Conservation (phyloP, 2,888 invertebrate genomes). For the Malthinus flaveolus region DNA sequence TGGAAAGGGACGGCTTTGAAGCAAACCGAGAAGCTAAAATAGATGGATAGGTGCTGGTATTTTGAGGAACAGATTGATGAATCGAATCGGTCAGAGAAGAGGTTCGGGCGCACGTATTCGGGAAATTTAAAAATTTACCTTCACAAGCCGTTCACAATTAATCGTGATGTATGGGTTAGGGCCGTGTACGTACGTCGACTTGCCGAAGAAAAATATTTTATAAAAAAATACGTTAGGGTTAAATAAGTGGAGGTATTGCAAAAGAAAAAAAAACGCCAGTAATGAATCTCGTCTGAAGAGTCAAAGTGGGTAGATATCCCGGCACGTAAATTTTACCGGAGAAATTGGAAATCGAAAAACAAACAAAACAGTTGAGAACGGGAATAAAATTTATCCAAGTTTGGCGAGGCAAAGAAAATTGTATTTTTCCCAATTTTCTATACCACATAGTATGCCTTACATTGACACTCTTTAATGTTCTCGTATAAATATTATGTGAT, state of each 20-base stretch:
- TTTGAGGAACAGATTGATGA: constrained; percentile 19
- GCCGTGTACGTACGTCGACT: not conserved
- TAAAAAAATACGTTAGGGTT: not conserved
- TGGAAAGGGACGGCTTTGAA: constrained; percentile 7
- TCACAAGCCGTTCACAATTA: too few species aligned
- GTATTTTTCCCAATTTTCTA: constrained; percentile 20
- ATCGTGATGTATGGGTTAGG: not conserved
- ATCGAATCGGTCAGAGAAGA: constrained; percentile 16
- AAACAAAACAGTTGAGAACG: constrained; percentile 21
- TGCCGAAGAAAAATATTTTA: not conserved
- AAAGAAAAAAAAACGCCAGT: not conserved
- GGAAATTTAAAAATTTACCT: not conserved
- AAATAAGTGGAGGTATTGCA: too few species aligned
- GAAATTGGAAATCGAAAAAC: constrained; percentile 18
- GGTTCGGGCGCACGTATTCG: not conserved
- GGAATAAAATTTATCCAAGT: constrained; percentile 35
- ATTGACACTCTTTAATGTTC: not conserved
- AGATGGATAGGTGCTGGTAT: constrained; percentile 12
- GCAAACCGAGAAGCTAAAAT: constrained; percentile 7
- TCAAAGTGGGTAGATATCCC: not conserved
- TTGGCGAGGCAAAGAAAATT: constrained; percentile 33
- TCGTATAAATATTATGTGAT: not conserved
- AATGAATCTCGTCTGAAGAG: not conserved
- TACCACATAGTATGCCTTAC: constrained; percentile 7
- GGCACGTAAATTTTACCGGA: constrained; percentile 17